A percentile compares a stretch with the other conserved stretches of the same genome.
Conservation (phyloP, 2,113 vertebrate species). For the Channa argus region DNA sequence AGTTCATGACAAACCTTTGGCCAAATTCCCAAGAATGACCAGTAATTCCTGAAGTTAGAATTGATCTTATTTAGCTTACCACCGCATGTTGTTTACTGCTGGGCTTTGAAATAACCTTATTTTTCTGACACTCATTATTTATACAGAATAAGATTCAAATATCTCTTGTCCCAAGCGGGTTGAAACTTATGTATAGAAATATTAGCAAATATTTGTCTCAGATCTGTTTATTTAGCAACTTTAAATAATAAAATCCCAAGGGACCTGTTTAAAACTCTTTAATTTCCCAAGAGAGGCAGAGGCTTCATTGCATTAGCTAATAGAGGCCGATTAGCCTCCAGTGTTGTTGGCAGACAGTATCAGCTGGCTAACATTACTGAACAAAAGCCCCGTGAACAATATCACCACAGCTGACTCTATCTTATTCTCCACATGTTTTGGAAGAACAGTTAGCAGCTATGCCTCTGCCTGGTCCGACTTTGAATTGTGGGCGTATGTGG, state of each 20-base stretch:
- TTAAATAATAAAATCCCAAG: slow-evolving; percentile 16
- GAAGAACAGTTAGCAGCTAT: slow-evolving; percentile 21
- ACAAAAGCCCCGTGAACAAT: slow-evolving; percentile 30
- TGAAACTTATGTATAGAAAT: slow-evolving; percentile 6
- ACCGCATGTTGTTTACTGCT: slow-evolving; percentile 23
- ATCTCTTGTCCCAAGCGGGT: slow-evolving; percentile 12
- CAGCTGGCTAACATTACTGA: slow-evolving; percentile 42
- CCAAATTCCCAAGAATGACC: slow-evolving; percentile 14
- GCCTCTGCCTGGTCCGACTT: slow-evolving; percentile 35
- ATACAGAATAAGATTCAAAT: background rate
- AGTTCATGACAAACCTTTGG: slow-evolving; percentile 19
- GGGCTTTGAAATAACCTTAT: background rate
- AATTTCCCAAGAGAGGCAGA: slow-evolving; percentile 31
- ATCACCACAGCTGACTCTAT: slow-evolving; percentile 36
- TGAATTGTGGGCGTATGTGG: slow-evolving; percentile 53
- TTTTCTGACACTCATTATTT: background rate
- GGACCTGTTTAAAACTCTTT: slow-evolving; percentile 22
- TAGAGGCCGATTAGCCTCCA: slow-evolving; percentile 43
- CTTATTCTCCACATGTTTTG: slow-evolving; percentile 54
- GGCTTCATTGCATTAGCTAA: slow-evolving; percentile 36
- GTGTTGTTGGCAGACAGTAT: slow-evolving; percentile 45
- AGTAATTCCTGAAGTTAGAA: slow-evolving; percentile 29
- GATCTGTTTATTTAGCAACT: slow-evolving; percentile 19
- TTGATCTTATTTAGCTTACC: slow-evolving; percentile 8
- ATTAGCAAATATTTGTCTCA: slow-evolving; percentile 18